Evolutionary conservation across 2,888 invertebrate genomes (phyloP), one percentile per base, ranked within the genome.

Genomic region (Megalurothrips usitatus): DNA sequence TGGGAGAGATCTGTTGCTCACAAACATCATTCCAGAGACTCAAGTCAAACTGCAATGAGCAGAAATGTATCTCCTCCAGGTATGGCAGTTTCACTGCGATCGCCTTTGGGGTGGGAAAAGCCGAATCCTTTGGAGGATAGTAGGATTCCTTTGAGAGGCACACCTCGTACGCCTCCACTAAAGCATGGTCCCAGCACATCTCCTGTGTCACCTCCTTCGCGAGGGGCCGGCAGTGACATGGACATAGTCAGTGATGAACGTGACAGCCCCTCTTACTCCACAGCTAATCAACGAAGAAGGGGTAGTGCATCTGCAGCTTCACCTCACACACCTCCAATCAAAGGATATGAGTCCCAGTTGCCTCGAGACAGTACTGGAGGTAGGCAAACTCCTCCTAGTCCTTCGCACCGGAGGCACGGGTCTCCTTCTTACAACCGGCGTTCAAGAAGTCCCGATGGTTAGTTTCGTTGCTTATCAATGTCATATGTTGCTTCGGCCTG

Each of bases 241-340:
- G 68, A 75, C 68, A 75, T 75, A 8, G 68, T 26, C 12, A 75
- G 68, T 26, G 68, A 75, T 75, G 68, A 75, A 26, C 68, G 68
- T 75, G 68, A 75, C 26, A 75, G 68, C 26, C 68, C 68, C 26
- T 75, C 68, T 75, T 75, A 75, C 68, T 26, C 68, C 26, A 49
- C 79, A 79, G 79, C 79, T 49, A 75, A 75, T 26, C 68, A 75
- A 75, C 58, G 81, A 28, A 58, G 83, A 34, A 79, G 82, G 34
- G 82, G 80, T 63, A 80, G 81, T 52, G 79, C 82, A 19, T 82
- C 83, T 79, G 86, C 88, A 6, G 89, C 89, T 80, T 93, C 93
- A 0, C 94, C 94, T 0, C 93, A 93, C 86, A 93, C 94, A 4
- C 88, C 89, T 80, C 92, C 92, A 0, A 91, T 91, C 82, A 85